Evolutionary conservation across 1,140 invertebrate species (phyloP).

Genomic region (Trachymyrmex cornetzi): DNA sequence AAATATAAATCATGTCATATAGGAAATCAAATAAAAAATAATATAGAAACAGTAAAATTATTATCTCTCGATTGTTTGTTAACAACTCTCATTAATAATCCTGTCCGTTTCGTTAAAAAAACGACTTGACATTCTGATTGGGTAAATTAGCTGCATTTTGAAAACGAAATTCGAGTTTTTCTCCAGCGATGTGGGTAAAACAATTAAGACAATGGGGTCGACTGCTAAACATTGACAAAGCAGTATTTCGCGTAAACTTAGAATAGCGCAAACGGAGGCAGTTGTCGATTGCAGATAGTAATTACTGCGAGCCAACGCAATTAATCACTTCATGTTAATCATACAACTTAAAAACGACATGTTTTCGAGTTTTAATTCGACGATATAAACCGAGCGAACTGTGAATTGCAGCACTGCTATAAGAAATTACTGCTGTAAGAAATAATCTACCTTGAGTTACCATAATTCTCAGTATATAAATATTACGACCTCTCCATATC

Average conservation of each 20-base stretch:
- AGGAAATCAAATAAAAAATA: conserved; percentile 5
- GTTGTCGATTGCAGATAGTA: conserved; percentile 32
- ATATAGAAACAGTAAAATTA: neutral
- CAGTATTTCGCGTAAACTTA: conserved; percentile 9
- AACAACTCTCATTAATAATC: neutral
- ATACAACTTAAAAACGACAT: neutral
- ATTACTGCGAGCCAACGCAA: conserved; percentile 18
- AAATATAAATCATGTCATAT: neutral
- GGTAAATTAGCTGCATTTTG: neutral
- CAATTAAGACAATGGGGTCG: conserved; percentile 26
- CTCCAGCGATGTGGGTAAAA: neutral
- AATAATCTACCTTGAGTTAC: neutral
- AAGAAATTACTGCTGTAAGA: neutral
- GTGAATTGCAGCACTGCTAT: neutral
- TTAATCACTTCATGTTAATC: conserved; percentile 33
- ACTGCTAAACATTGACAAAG: neutral
- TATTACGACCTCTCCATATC: neutral
- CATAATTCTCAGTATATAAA: neutral
- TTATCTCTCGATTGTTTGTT: neutral
- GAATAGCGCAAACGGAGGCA: neutral
- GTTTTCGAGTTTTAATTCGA: conserved; percentile 17
- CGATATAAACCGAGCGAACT: conserved; percentile 21
- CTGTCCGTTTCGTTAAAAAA: neutral
- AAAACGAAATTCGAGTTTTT: neutral
- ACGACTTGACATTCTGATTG: neutral